A percentile compares a stretch with the other conserved stretches of the same genome.
phyloP scores from a whole-genome alignment of 1,140 invertebrate species.

The Hyphantria cunea region DNA sequence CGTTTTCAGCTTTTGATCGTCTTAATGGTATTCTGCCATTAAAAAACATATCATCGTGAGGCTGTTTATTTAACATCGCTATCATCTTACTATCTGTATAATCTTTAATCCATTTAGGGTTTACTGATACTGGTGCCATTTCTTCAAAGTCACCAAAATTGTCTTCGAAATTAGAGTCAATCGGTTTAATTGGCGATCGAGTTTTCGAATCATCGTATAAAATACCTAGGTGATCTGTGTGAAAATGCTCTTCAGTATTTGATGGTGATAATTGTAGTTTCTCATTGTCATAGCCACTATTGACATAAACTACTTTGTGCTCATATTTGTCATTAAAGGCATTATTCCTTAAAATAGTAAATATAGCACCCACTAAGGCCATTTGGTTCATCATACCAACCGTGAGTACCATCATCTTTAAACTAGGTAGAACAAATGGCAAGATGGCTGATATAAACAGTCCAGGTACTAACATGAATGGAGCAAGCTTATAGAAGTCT shows the following conservation, averaged over 20 bases:
- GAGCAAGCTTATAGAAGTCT: constrained; percentile 63
- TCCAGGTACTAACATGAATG: constrained; percentile 69
- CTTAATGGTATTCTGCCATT: not conserved
- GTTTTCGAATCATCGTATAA: constrained; percentile 18
- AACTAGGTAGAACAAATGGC: constrained; percentile 75
- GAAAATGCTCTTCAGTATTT: constrained; percentile 25
- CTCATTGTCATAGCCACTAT: constrained; percentile 70
- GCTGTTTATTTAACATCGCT: constrained; percentile 1
- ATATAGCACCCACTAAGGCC: constrained; percentile 73
- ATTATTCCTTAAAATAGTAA: constrained; percentile 76
- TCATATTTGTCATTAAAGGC: constrained; percentile 72
- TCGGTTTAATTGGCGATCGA: constrained; percentile 3
- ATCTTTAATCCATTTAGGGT: constrained; percentile 34
- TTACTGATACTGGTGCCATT: constrained; percentile 6
- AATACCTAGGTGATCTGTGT: constrained; percentile 27
- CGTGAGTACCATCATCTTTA: constrained; percentile 74
- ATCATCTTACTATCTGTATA: constrained; percentile 19
- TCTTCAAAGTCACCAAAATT: constrained; percentile 24
- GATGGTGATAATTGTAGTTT: constrained; percentile 34
- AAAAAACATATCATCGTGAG: constrained; percentile 1
- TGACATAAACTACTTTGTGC: constrained; percentile 75
- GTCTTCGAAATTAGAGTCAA: not conserved
- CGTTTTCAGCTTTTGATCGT: not conserved
- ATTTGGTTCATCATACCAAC: constrained; percentile 75
- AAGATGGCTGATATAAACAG: constrained; percentile 77